Conservation (phyloP, 2,888 invertebrate genomes). For the Mesorhabditis spiculigera region DNA sequence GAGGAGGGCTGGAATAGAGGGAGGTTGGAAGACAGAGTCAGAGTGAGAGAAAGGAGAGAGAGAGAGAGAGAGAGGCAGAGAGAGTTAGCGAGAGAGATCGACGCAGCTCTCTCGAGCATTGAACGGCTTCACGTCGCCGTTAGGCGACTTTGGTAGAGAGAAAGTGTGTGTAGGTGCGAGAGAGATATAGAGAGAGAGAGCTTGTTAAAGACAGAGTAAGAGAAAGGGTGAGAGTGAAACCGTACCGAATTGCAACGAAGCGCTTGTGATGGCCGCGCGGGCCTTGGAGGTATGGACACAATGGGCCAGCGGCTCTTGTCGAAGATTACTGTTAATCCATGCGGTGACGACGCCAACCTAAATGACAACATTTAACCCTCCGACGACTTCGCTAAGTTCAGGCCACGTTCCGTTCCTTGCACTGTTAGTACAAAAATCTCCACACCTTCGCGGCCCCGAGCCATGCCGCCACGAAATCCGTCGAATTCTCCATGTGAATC, state of each 20-base stretch:
- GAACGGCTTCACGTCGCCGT: too few species aligned
- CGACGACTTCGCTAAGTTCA: constrained; percentile 7
- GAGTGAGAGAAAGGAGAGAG: too few species aligned
- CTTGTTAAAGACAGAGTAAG: too few species aligned
- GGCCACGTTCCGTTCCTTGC: background rate
- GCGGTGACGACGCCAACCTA: constrained; percentile 68
- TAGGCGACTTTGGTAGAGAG: too few species aligned
- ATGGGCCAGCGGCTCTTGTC: constrained; percentile 72
- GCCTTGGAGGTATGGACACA: constrained; percentile 85
- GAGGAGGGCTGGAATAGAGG: background rate
- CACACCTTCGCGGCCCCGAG: constrained; percentile 76
- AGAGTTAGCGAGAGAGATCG: too few species aligned
- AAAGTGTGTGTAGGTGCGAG: too few species aligned
- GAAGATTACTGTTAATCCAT: constrained; percentile 87
- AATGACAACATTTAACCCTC: background rate
- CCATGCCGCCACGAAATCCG: constrained; percentile 88
- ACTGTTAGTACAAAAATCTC: background rate
- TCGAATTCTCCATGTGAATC: constrained; percentile 83
- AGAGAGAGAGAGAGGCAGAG: too few species aligned
- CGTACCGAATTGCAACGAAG: constrained; percentile 31
- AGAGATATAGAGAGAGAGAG: background rate
- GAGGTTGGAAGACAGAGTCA: too few species aligned
- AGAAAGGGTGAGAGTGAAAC: background rate
- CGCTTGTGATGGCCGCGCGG: constrained; percentile 71
- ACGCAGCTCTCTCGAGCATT: too few species aligned